Base-by-base conservation (phyloP, 2,888 invertebrate genomes). In the Drosophila conformis region DNA sequence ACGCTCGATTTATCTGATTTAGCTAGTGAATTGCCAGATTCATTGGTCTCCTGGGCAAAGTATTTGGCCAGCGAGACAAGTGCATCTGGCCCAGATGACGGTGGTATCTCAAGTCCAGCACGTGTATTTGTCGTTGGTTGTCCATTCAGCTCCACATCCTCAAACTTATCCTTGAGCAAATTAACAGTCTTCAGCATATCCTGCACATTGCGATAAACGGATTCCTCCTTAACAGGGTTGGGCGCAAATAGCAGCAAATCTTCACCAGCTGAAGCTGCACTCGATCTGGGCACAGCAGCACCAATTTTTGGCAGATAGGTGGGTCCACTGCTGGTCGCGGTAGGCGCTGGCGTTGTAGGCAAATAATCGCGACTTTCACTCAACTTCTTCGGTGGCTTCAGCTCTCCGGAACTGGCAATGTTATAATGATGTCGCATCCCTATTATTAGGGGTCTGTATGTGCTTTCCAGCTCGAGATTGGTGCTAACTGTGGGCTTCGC, bases 51-150 rank as follows among this genome's bases (percentile, higher is more conserved):
- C 38, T 94, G 78, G 4, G 97, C 97, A 90, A 97, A 97, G 89
- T 97, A 97, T 77, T 96, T 95, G 1, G 97, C 97, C 52, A 97
- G 91, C 0, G 97, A 96, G 81, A 96, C 96, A 15, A 97, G 93
- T 0, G 96, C 96, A 90, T 96, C 96, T 0, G 97, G 96, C 0
- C 96, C 96, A 0, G 96, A 95, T 0, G 96, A 96, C 21, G 96
- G 95, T 4, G 96, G 96, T 11, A 96, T 95, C 8, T 95, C 94
- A n/a, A 96, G 92, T 5, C 96, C 96, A 40, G 94, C 94, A 71
- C 96, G 94, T 35, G 94, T 93, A 52, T 94, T 94, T 0, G 74
- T 69, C 2, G 88, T 78, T 2, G 93, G 93, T 54, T 93, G 93
- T 74, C 94, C 94, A 40, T 94, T 94, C 27, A 87, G 63, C 29